Evolutionary conservation across 2,797 vertebrate genomes (phyloP).

Genomic region (Steatocranus sp.): DNA sequence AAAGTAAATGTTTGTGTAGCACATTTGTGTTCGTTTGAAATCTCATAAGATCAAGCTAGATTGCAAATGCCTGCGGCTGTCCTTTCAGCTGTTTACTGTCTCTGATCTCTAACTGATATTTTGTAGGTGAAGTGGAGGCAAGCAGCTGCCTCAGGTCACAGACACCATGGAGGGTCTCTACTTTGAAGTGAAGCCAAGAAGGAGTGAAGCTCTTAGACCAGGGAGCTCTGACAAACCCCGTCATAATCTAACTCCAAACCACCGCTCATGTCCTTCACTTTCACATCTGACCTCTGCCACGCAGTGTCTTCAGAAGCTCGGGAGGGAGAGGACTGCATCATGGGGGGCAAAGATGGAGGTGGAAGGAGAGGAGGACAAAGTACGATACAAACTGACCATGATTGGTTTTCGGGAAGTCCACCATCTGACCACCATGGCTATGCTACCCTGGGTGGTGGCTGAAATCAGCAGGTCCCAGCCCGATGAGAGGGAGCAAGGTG

Average conservation of each 20-base stretch:
- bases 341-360: slow-evolving; percentile 55
- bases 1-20: neutral
- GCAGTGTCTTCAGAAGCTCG: neutral
- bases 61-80: neutral
- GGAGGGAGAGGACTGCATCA: neutral
- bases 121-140: slow-evolving; percentile 34
- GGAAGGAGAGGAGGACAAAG: slow-evolving; percentile 28
- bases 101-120: slow-evolving; percentile 2
- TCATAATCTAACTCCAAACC: slow-evolving; percentile 20
- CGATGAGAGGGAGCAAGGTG: slow-evolving; percentile 2
- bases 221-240: neutral
- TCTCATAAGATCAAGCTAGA: neutral
- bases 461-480: slow-evolving; percentile 77
- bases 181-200: slow-evolving; percentile 73
- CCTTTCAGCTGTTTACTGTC: neutral
- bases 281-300: neutral
- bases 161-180: slow-evolving; percentile 73
- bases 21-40: neutral
- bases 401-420: slow-evolving; percentile 84
- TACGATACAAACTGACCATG: slow-evolving; percentile 82
- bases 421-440: slow-evolving; percentile 88
- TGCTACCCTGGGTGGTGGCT: slow-evolving; percentile 95
- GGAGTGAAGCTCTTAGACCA: slow-evolving; percentile 13
- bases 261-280: slow-evolving; percentile 34
- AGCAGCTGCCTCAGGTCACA: neutral